A percentile compares a stretch with the other conserved stretches of the same genome.
phyloP scores from a whole-genome alignment of 2,888 invertebrate species.

The Epsilonema sp. region DNA sequence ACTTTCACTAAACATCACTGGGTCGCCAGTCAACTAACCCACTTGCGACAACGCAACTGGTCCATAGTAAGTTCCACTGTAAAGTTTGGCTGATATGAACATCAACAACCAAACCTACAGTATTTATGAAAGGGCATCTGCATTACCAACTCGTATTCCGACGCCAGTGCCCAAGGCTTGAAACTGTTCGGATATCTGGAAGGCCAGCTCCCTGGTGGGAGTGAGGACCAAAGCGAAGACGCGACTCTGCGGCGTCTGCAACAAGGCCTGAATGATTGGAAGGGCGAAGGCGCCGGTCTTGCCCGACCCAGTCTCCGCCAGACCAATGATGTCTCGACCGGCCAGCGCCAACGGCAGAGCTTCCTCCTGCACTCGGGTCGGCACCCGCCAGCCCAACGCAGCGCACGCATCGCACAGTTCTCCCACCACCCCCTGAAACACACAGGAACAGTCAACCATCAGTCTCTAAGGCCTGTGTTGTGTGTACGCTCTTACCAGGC shows the following conservation, averaged over 20 bases:
- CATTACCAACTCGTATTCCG: constrained; percentile 61
- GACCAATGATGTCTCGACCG: constrained; percentile 57
- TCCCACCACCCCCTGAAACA: constrained; percentile 61
- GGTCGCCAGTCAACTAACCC: too few relatives aligned
- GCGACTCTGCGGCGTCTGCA: constrained; percentile 76
- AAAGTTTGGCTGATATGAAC: too few relatives aligned
- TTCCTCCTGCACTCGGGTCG: constrained; percentile 84
- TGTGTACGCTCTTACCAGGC: too few relatives aligned
- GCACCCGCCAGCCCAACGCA: constrained; percentile 74
- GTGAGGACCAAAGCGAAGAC: constrained; percentile 80
- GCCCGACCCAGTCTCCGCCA: constrained; percentile 72
- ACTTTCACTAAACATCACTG: too few relatives aligned
- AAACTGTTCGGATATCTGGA: constrained; percentile 95
- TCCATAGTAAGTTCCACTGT: too few relatives aligned
- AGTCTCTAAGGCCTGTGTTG: too few relatives aligned
- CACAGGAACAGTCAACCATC: too few relatives aligned
- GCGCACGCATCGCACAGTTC: constrained; percentile 72
- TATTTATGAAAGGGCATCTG: too few relatives aligned
- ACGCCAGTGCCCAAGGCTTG: constrained; percentile 71
- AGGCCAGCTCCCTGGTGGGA: constrained; percentile 89
- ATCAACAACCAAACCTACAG: too few relatives aligned
- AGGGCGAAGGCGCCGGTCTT: constrained; percentile 75
- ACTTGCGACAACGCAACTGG: too few relatives aligned
- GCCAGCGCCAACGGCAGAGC: constrained; percentile 70
- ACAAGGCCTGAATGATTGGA: constrained; percentile 10